Evolutionary conservation across 2,113 vertebrate species (phyloP).

Genomic region (Australoheros scitulus): DNA sequence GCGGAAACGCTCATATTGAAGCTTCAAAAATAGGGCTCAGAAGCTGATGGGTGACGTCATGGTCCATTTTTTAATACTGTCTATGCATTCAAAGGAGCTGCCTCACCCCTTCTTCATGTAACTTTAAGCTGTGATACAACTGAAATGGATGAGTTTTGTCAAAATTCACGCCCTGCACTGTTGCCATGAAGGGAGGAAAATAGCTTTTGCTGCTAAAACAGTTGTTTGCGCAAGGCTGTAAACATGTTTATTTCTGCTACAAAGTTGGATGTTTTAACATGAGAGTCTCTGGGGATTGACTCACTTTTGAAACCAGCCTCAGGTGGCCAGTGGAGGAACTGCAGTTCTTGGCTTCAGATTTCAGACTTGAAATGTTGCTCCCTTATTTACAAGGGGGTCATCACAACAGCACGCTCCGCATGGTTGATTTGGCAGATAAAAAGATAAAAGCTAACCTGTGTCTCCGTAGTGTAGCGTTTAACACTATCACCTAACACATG

Average conservation of each 20-base stretch:
- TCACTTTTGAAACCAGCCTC: not conserved
- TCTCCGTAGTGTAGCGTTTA: not conserved
- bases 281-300: not conserved
- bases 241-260: not conserved
- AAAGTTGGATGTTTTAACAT: not conserved
- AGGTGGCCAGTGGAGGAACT: not conserved
- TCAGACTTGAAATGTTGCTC: not conserved
- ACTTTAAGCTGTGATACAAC: not conserved
- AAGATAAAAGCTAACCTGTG: not conserved
- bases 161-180: not conserved
- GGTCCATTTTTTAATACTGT: not conserved
- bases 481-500: not conserved
- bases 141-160: not conserved
- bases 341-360: not conserved
- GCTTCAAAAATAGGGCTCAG: not conserved
- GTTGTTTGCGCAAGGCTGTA: not conserved
- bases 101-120: no score
- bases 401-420: not conserved
- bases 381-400: rapidly evolving
- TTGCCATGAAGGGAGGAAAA: not conserved
- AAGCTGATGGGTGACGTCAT: not conserved
- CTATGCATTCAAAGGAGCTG: not conserved
- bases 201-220: not conserved
- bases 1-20: no score
- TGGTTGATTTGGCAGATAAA: not conserved